phyloP scores from a whole-genome alignment of 2,888 invertebrate genomes.

The Megalurothrips usitatus region DNA sequence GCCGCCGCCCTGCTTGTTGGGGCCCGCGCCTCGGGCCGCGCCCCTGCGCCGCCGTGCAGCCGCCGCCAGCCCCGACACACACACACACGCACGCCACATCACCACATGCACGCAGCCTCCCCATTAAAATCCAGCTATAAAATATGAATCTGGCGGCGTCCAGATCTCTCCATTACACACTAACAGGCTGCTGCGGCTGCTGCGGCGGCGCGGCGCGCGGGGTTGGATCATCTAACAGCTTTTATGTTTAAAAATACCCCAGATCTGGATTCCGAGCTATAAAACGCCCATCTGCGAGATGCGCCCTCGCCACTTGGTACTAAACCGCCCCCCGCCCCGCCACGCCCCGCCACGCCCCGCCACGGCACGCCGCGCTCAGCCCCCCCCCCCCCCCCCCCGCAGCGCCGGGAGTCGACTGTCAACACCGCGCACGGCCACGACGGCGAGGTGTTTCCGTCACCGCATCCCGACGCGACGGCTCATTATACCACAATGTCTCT shows the following conservation, averaged over 20 bases:
- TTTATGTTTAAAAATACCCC: constrained; percentile 27
- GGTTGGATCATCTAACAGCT: constrained; percentile 22
- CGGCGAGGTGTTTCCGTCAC: background rate
- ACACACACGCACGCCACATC: background rate
- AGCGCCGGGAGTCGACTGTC: background rate
- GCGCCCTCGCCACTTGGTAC: constrained; percentile 18
- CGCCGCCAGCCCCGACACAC: background rate
- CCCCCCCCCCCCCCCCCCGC: background rate
- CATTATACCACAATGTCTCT: no score
- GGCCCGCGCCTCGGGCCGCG: no score
- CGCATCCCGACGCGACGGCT: background rate
- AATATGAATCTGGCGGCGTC: constrained; percentile 16
- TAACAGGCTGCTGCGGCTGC: background rate
- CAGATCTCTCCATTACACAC: constrained; percentile 23
- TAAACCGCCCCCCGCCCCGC: background rate
- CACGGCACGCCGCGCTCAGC: no score
- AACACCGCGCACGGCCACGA: background rate
- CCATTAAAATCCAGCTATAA: constrained; percentile 26
- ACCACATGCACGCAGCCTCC: background rate
- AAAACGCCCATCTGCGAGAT: constrained; percentile 23
- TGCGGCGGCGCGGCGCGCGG: background rate
- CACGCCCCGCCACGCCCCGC: background rate
- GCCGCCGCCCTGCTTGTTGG: no score
- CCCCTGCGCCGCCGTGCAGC: no score
- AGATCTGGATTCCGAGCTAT: constrained; percentile 24